Conservation (phyloP, 2,797 vertebrate species). For the Parauchenoglanis punctatus region DNA sequence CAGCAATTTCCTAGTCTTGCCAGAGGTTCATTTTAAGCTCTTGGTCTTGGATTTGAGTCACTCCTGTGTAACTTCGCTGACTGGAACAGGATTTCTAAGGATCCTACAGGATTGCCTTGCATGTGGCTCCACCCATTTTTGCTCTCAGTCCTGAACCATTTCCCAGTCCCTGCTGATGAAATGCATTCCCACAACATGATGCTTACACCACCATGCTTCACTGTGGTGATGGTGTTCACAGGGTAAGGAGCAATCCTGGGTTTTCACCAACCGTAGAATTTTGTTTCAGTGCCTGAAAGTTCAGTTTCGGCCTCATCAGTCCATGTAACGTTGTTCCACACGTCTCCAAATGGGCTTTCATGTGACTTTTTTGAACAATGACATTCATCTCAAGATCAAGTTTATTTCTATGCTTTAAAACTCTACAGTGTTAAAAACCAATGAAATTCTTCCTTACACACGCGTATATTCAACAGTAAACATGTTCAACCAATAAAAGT, state of each 20-base stretch:
- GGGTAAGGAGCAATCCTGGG: background rate
- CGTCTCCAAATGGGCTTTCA: background rate
- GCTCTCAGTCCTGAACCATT: background rate
- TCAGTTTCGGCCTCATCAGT: background rate
- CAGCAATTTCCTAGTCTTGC: background rate
- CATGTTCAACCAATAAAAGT: too few species aligned
- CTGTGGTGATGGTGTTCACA: background rate
- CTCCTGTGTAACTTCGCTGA: background rate
- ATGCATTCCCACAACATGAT: background rate
- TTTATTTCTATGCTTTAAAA: too few species aligned
- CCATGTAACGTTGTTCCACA: background rate
- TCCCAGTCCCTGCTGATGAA: background rate
- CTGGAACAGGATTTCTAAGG: background rate
- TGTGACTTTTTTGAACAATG: background rate
- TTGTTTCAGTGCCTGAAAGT: background rate
- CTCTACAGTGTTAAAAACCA: too few species aligned
- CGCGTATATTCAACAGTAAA: background rate
- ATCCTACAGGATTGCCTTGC: background rate
- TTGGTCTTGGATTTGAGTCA: background rate
- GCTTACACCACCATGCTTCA: background rate
- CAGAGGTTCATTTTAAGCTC: background rate
- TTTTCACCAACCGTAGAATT: background rate
- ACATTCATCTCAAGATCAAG: background rate
- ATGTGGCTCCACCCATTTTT: background rate
- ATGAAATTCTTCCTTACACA: background rate